A percentile compares a stretch with the other conserved stretches of the same genome.
phyloP scores from a whole-genome alignment of 2,888 invertebrate genomes.

The Eupeodes latifasciatus region DNA sequence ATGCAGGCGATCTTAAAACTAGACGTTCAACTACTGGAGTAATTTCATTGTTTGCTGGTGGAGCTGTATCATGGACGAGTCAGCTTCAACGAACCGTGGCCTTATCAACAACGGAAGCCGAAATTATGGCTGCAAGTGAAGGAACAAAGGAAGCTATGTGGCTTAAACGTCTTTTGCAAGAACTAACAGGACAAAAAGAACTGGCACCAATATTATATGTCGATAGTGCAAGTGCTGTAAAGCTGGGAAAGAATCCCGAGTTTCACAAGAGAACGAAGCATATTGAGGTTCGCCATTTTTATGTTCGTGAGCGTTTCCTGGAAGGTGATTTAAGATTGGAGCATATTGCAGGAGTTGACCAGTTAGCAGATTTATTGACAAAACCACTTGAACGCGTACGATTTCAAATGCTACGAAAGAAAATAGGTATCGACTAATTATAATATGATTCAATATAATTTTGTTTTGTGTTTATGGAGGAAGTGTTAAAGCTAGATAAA shows the following conservation, averaged over 20 bases:
- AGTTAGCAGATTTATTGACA: not conserved
- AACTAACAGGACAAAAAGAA: conserved; percentile 3
- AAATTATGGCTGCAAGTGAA: conserved; percentile 13
- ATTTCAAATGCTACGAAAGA: not conserved
- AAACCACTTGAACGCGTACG: conserved; percentile 1
- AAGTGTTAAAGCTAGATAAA: not conserved
- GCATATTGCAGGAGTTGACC: conserved; percentile 1
- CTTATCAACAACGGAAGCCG: conserved; percentile 18
- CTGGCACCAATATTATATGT: not conserved
- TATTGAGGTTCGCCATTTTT: not conserved
- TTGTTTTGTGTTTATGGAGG: not conserved
- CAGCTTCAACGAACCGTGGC: conserved; percentile 13
- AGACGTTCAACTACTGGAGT: conserved; percentile 11
- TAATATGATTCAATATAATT: not conserved
- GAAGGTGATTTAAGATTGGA: not conserved
- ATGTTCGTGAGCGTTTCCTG: conserved; percentile 10
- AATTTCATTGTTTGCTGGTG: conserved; percentile 4
- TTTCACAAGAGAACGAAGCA: conserved; percentile 1
- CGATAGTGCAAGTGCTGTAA: not conserved
- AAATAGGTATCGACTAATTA: not conserved
- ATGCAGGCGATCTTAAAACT: conserved; percentile 1
- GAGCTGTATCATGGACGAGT: conserved; percentile 24
- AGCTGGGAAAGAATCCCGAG: conserved; percentile 3
- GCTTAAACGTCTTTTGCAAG: conserved; percentile 18
- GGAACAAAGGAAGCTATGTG: not conserved